Base-by-base conservation (phyloP, 2,888 invertebrate species). In the Xylocampa areola region DNA sequence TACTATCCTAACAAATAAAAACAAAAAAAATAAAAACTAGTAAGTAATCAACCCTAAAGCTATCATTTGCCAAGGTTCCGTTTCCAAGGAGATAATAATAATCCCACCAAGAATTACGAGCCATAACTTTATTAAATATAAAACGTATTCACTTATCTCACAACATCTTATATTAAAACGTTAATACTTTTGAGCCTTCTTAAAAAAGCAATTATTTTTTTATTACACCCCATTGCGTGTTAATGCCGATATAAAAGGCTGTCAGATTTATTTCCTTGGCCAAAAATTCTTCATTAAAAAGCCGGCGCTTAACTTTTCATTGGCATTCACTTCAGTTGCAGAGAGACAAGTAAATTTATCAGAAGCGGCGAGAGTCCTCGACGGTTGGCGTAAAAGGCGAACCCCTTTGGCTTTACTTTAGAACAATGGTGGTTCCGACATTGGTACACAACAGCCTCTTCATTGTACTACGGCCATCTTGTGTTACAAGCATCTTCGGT, bases 271-370 rank as follows among this genome's bases (percentile, higher is more conserved):
- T 43, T 59, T 50, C 33, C 13, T 55, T 67, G 36, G 45, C 25
- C 37, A 40, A 55, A 65, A 64, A 54, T 32, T 71, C 40, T 59
- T 67, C 17, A 54, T 57, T 66, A 45, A 64, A 67, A 60, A 55
- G 32, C 14, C 33, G 39, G 29, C 57, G 70, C 58, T 64, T 63
- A 74, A 75, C 67, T 79, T 74, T 79, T 75, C 77, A 73, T 63
- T 70, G 73, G 68, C 60, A 75, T 80, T 81, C 76, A 81, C 78
- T 80, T 83, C 80, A 79, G 68, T 76, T 81, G 81, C 84, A 85
- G 75, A 85, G 75, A 61, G 58, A 41, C 69, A 69, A 77, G 80
- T 84, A 76, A 83, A 86, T 86, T 87, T 84, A 85, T 82, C 82
- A 82, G 84, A 65, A 69, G 69, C 57, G 62, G 62, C 39, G 51